Percentiles rank a stretch among this genome's conserved stretches.
These are phyloP conservation scores for Paralvinella palmiformis DNA, from an alignment of 1,140 invertebrate species.

Conservation along the genomic window DNA sequence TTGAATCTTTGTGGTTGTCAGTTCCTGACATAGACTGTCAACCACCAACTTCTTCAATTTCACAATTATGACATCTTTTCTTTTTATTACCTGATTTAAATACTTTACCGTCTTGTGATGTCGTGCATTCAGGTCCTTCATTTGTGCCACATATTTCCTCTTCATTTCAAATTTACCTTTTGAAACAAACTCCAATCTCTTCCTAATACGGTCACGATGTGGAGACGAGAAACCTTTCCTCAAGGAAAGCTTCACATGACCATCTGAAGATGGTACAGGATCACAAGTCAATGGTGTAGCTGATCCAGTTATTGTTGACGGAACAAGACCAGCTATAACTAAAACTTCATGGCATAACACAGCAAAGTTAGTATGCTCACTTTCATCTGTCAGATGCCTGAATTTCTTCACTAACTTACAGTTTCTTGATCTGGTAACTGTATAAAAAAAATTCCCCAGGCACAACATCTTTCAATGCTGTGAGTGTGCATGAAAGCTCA, in stretches of 20 bases:
- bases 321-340: background rate
- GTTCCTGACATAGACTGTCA: background rate
- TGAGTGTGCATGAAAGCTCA: background rate
- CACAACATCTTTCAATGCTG: constrained; percentile 2
- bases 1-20: too few species aligned
- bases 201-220: background rate
- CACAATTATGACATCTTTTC: background rate
- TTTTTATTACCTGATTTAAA: background rate
- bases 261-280: background rate
- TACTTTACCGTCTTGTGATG: background rate
- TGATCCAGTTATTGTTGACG: background rate
- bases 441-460: background rate
- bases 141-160: background rate
- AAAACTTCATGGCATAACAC: background rate
- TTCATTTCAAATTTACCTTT: background rate
- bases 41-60: background rate
- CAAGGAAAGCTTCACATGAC: background rate
- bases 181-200: background rate
- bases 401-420: background rate
- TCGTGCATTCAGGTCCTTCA: background rate
- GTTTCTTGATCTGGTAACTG: background rate
- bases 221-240: background rate
- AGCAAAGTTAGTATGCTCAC: background rate
- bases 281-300: background rate
- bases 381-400: background rate